A percentile compares a stretch with the other conserved stretches of the same genome.
phyloP scores from a whole-genome alignment of 1,140 invertebrate species.

The Pachypsylla venusta region DNA sequence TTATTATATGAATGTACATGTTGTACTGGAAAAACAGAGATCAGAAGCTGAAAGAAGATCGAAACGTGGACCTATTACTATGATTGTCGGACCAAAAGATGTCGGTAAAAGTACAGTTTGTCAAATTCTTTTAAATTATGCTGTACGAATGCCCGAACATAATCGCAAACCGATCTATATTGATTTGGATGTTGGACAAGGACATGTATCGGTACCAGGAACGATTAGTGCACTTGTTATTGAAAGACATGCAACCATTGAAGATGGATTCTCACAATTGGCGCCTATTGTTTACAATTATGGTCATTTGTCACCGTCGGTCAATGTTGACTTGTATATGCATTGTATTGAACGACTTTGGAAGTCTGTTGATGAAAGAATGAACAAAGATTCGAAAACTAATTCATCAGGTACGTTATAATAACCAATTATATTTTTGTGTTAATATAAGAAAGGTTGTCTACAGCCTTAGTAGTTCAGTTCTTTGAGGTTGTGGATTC shows the following conservation, averaged over 20 bases:
- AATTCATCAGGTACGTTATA: not conserved
- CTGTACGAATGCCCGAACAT: slow-evolving; percentile 55
- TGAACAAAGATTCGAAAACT: not conserved
- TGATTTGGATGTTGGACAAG: slow-evolving; percentile 94
- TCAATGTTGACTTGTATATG: slow-evolving; percentile 38
- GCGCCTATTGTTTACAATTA: slow-evolving; percentile 89
- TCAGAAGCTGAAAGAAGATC: slow-evolving; percentile 53
- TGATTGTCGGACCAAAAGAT: slow-evolving; percentile 88
- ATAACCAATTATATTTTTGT: not conserved
- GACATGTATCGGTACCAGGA: slow-evolving; percentile 79
- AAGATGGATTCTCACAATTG: slow-evolving; percentile 83
- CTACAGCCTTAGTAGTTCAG: too few species aligned
- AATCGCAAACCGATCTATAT: slow-evolving; percentile 68
- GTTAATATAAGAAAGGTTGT: too few species aligned
- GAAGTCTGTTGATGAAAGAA: not conserved
- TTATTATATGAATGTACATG: slow-evolving; percentile 88
- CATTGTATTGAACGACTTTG: not conserved
- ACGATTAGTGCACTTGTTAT: slow-evolving; percentile 79
- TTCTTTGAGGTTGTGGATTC: too few species aligned
- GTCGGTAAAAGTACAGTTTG: slow-evolving; percentile 93
- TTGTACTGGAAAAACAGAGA: slow-evolving; percentile 78
- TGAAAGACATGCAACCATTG: slow-evolving; percentile 76
- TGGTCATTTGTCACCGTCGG: slow-evolving; percentile 64
- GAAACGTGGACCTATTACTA: slow-evolving; percentile 59
- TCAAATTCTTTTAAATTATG: slow-evolving; percentile 83